A percentile compares a stretch with the other conserved stretches of the same genome.
phyloP scores from a whole-genome alignment of 2,113 vertebrate species.

The Pseudopodoces humilis region DNA sequence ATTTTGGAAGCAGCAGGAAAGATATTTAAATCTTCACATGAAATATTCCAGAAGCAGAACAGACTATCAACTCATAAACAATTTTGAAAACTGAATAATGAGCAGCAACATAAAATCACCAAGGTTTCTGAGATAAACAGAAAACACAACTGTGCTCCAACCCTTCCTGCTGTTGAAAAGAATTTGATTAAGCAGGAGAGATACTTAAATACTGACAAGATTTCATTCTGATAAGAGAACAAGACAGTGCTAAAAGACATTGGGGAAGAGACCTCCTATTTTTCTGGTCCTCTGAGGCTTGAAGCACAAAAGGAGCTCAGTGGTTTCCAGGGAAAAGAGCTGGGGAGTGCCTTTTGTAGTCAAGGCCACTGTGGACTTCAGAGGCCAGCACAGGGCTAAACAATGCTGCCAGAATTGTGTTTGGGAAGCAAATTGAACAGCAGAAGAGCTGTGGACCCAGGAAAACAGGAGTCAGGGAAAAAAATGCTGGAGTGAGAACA shows the following conservation, averaged over 20 bases:
- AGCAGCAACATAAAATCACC: background rate
- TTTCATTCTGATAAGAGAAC: background rate
- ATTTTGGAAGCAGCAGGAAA: background rate
- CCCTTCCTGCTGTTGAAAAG: background rate
- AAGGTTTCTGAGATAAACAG: background rate
- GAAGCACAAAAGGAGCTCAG: background rate
- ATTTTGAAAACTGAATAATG: background rate
- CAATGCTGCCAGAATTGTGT: background rate
- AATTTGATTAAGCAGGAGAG: background rate
- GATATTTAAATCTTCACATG: background rate
- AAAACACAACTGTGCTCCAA: background rate
- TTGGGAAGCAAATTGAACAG: background rate
- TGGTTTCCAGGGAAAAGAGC: background rate
- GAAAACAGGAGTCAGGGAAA: background rate
- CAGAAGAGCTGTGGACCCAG: background rate
- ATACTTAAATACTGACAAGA: background rate
- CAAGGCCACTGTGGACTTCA: background rate
- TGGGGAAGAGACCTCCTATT: background rate
- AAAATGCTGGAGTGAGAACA: background rate
- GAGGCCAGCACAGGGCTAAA: background rate
- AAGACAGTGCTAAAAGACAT: background rate
- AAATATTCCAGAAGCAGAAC: background rate
- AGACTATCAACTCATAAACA: background rate
- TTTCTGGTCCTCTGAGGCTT: accelerated
- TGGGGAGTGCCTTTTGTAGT: background rate